Percentiles rank a stretch among this genome's conserved stretches.
These are phyloP conservation scores for Danio jaintianensis DNA, from an alignment of 2,797 vertebrate species.

Conservation along the genomic window DNA sequence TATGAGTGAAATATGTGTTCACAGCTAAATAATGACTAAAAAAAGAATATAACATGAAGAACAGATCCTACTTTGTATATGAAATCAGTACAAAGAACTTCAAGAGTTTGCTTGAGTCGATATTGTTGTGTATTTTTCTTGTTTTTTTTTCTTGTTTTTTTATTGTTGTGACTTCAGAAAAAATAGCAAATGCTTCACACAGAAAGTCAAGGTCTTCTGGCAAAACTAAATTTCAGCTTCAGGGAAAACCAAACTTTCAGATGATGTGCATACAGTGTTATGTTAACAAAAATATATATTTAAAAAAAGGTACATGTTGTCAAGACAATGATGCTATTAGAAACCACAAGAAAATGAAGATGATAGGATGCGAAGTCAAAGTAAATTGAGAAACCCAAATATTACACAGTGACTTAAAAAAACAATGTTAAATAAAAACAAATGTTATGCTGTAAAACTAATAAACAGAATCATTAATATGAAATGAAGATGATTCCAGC, in stretches of 20 bases:
- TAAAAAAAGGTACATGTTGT: background rate
- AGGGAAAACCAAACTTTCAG: background rate
- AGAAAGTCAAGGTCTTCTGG: background rate
- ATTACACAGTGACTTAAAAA: too few species aligned
- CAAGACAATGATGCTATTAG: background rate
- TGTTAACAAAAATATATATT: too few species aligned
- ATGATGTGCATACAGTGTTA: background rate
- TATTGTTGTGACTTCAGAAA: too few species aligned
- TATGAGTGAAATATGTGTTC: background rate
- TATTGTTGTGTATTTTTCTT: background rate
- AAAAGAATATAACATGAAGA: background rate
- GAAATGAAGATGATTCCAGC: too few species aligned
- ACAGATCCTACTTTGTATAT: background rate
- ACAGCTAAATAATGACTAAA: background rate
- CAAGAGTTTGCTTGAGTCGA: background rate
- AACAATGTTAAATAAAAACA: too few species aligned
- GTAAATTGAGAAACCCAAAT: too few species aligned
- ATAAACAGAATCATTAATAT: too few species aligned
- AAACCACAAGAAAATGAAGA: background rate
- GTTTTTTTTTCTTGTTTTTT: too few species aligned
- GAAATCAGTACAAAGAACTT: background rate
- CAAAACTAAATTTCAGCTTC: background rate
- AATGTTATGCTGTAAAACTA: too few species aligned
- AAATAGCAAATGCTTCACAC: background rate
- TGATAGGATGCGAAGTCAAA: background rate